Conservation (phyloP, 2,797 vertebrate genomes). For the Crax fasciolata region DNA sequence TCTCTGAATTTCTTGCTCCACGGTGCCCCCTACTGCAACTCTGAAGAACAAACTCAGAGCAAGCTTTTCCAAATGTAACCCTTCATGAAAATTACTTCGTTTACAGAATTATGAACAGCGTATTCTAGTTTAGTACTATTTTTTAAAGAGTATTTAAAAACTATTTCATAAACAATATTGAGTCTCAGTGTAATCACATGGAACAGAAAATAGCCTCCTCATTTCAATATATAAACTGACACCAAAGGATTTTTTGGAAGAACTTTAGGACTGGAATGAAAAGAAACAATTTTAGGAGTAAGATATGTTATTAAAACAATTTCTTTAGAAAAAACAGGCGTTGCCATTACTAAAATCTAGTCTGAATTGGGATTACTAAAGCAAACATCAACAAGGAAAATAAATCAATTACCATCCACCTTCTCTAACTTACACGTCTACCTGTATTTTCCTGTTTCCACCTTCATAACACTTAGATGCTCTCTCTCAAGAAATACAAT, state of each 20-base stretch:
- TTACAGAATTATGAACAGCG: not conserved
- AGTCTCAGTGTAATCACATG: rapidly evolving
- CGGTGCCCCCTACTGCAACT: slow-evolving; percentile 9
- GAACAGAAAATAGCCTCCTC: not conserved
- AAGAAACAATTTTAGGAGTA: not conserved
- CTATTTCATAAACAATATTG: not conserved
- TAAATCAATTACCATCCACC: not conserved
- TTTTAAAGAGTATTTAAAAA: not conserved
- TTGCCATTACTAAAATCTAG: no score
- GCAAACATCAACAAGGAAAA: not conserved
- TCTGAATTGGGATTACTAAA: not conserved
- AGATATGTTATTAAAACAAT: not conserved
- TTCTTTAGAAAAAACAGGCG: not conserved
- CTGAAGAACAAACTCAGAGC: not conserved
- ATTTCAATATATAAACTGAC: not conserved
- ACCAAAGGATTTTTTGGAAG: not conserved
- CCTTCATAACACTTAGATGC: not conserved
- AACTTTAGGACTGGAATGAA: not conserved
- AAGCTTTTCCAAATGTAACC: not conserved
- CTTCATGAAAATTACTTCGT: not conserved
- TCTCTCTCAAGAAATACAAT: not conserved
- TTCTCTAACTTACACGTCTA: not conserved
- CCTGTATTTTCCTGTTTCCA: not conserved
- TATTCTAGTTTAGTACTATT: not conserved
- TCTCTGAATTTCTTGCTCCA: not conserved